Evolutionary conservation across 2,797 vertebrate genomes (phyloP).

Genomic region (Pogonophryne albipinna): DNA sequence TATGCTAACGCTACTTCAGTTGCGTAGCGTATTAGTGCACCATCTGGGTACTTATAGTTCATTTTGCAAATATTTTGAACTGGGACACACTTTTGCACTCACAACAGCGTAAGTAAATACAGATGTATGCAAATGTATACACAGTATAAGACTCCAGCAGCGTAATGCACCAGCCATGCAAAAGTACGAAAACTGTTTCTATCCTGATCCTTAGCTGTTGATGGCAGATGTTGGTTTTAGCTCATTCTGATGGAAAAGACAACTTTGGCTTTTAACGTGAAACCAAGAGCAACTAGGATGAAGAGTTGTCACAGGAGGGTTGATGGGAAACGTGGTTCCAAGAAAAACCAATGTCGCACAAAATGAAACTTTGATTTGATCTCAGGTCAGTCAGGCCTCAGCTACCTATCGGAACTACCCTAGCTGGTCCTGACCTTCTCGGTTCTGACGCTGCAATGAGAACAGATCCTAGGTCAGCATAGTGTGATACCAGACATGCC

Average conservation of each 20-base stretch:
- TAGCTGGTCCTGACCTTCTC: constrained; percentile 2
- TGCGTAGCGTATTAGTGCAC: too few species aligned
- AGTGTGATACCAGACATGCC: constrained; percentile 35
- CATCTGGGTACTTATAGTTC: too few species aligned
- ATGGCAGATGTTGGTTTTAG: not conserved
- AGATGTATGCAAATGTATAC: too few species aligned
- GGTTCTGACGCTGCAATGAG: not conserved
- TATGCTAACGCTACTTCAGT: too few species aligned
- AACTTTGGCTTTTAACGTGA: not conserved
- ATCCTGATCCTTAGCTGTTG: not conserved
- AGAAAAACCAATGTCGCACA: not conserved
- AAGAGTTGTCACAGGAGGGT: not conserved
- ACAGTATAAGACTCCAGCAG: not conserved
- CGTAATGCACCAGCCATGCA: not conserved
- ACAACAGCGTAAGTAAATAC: too few species aligned
- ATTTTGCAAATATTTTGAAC: too few species aligned
- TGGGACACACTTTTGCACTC: too few species aligned
- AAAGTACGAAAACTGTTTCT: not conserved
- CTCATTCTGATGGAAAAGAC: too few species aligned
- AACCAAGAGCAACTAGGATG: not conserved
- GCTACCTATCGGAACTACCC: not conserved
- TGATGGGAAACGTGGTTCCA: not conserved
- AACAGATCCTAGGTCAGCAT: constrained; percentile 17
- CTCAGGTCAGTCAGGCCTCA: not conserved
- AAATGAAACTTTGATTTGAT: not conserved